Percentiles rank a stretch among this genome's conserved stretches.
These are phyloP conservation scores for Mesaphorura yosii DNA, from an alignment of 1,140 invertebrate genomes.

Conservation along the genomic window DNA sequence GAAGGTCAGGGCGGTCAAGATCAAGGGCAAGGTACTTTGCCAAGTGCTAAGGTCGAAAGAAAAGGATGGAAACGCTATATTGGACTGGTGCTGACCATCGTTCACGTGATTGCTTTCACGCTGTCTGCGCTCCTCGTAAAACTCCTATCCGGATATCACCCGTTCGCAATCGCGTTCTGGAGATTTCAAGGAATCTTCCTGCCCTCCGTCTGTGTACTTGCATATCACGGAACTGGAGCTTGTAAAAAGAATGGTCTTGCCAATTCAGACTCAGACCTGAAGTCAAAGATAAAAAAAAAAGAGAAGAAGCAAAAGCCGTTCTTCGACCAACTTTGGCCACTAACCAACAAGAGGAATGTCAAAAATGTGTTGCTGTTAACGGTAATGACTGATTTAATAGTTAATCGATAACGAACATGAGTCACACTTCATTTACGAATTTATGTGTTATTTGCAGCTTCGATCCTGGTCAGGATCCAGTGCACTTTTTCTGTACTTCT, in stretches of 20 bases:
- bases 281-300: background rate
- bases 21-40: too few species aligned
- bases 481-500: constrained; percentile 18
- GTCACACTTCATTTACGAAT: constrained; percentile 17
- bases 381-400: constrained; percentile 5
- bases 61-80: constrained; percentile 11
- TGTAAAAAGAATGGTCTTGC: constrained; percentile 14
- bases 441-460: constrained; percentile 17
- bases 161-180: constrained; percentile 36
- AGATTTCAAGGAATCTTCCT: constrained; percentile 38
- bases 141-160: constrained; percentile 34
- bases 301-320: background rate
- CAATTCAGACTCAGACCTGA: background rate
- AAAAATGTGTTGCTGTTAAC: constrained; percentile 3
- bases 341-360: background rate
- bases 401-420: background rate
- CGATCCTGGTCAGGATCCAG: constrained; percentile 10
- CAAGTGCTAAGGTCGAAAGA: too few species aligned
- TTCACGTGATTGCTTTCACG: constrained; percentile 37
- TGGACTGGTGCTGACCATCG: constrained; percentile 34
- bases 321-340: constrained; percentile 8
- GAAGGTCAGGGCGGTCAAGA: too few species aligned
- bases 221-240: too few species aligned
- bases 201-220: constrained; percentile 34
- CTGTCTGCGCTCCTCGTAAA: constrained; percentile 38